Evolutionary conservation across 2,888 invertebrate species (phyloP).

Genomic region (Cyclophora albipunctata): DNA sequence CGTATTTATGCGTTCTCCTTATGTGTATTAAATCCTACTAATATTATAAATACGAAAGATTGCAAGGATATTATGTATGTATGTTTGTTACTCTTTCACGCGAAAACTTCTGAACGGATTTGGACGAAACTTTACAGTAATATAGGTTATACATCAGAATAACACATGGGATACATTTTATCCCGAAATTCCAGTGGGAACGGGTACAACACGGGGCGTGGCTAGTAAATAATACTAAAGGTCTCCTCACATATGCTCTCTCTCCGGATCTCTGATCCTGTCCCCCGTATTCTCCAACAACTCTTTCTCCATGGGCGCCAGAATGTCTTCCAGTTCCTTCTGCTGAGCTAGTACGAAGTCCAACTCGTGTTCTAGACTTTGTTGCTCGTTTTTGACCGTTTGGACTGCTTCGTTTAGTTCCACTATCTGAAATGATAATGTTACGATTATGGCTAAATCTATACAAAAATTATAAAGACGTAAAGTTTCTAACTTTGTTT

Average conservation of each 20-base stretch:
- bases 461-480: background rate
- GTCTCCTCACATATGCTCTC: conserved; percentile 85
- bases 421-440: conserved; percentile 77
- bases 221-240: too few relatives aligned
- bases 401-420: conserved; percentile 91
- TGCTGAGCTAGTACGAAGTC: conserved; percentile 96
- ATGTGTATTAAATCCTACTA: too few relatives aligned
- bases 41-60: too few relatives aligned
- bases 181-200: too few relatives aligned
- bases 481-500: background rate
- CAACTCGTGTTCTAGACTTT: conserved; percentile 91
- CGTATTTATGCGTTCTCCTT: too few relatives aligned
- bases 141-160: too few relatives aligned
- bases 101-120: too few relatives aligned
- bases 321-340: conserved; percentile 90
- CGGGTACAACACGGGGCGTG: too few relatives aligned
- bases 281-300: conserved; percentile 77
- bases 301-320: conserved; percentile 90
- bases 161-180: too few relatives aligned
- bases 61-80: too few relatives aligned
- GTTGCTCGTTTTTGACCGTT: conserved; percentile 90
- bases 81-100: too few relatives aligned
- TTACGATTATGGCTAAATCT: background rate
- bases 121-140: too few relatives aligned
- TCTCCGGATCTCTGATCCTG: conserved; percentile 84